phyloP scores from a whole-genome alignment of 2,888 invertebrate species.

The Drepana falcataria region DNA sequence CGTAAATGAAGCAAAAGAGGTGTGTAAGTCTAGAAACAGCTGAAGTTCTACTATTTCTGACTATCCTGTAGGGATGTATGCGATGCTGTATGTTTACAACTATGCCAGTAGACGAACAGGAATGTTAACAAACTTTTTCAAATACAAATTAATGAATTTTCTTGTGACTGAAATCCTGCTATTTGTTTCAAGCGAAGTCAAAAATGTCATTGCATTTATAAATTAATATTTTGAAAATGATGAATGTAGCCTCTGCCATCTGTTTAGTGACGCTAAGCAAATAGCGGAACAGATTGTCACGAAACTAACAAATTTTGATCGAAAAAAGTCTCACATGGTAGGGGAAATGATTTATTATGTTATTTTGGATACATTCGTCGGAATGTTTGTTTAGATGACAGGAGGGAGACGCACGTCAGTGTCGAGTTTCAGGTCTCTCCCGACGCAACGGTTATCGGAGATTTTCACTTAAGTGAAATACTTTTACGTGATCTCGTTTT shows the following conservation, averaged over 20 bases:
- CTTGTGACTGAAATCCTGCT: conserved; percentile 16
- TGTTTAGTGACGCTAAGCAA: conserved; percentile 71
- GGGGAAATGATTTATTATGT: conserved; percentile 72
- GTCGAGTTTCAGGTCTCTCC: conserved; percentile 46
- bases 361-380: conserved; percentile 41
- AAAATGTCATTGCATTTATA: conserved; percentile 39
- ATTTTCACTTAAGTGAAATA: too few relatives aligned
- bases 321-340: conserved; percentile 51
- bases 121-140: not conserved
- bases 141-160: conserved; percentile 32
- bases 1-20: too few relatives aligned
- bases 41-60: too few relatives aligned
- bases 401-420: conserved; percentile 46
- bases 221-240: conserved; percentile 63
- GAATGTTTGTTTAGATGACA: conserved; percentile 28
- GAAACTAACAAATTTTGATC: conserved; percentile 69
- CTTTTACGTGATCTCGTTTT: too few relatives aligned
- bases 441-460: not conserved
- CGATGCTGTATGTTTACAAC: not conserved
- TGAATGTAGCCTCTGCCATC: conserved; percentile 57
- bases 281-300: conserved; percentile 78
- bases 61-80: too few relatives aligned
- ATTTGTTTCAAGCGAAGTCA: conserved; percentile 46
- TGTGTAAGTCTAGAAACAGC: too few relatives aligned
- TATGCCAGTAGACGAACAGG: not conserved